Conservation (phyloP, 2,797 vertebrate genomes). For the Bradypodion pumilum region DNA sequence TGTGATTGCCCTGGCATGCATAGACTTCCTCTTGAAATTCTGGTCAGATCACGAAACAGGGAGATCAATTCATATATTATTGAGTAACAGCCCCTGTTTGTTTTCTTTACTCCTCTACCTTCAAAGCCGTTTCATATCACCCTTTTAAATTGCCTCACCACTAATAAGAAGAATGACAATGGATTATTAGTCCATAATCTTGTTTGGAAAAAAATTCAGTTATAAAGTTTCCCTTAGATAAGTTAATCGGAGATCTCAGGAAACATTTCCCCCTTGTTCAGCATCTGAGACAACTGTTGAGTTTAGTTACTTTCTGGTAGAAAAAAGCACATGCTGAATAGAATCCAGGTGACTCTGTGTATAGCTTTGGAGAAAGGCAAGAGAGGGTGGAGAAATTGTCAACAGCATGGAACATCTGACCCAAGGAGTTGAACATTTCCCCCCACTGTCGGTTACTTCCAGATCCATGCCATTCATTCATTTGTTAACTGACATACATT, state of each 20-base stretch:
- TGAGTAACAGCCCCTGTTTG: not conserved
- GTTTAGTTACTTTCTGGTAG: not conserved
- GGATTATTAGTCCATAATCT: slow-evolving; percentile 4
- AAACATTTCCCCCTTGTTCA: not conserved
- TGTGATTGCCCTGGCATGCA: no score
- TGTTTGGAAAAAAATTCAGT: not conserved
- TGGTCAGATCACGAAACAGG: not conserved
- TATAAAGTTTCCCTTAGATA: not conserved
- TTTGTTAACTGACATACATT: not conserved
- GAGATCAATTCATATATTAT: not conserved
- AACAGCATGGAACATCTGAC: not conserved
- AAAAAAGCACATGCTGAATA: not conserved
- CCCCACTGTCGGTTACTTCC: no score
- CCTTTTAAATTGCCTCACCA: not conserved
- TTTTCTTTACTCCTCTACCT: not conserved
- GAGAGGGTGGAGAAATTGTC: no score
- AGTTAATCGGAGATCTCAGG: slow-evolving; percentile 4
- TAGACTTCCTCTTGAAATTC: no score
- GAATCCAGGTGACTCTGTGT: not conserved
- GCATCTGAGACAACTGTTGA: not conserved
- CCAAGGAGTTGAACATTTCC: not conserved
- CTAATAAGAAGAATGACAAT: not conserved
- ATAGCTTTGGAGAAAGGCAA: not conserved
- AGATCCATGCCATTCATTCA: not conserved
- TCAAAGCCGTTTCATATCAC: not conserved